Evolutionary conservation across 2,113 vertebrate genomes (phyloP).

Genomic region (Synodontis membranacea): DNA sequence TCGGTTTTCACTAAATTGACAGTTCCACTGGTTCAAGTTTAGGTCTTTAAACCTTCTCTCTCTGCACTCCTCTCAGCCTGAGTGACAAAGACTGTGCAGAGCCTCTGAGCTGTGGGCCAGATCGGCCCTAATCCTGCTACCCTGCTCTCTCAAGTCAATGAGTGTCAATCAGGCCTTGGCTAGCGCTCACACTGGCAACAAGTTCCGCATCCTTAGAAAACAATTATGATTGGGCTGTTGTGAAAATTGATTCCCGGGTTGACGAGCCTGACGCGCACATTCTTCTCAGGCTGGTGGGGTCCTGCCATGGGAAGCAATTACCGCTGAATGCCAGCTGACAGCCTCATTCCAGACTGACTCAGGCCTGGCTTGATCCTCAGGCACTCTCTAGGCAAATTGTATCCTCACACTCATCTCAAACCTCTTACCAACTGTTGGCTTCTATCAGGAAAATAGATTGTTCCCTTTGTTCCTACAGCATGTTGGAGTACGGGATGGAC

Average conservation of each 20-base stretch:
- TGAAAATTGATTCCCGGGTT: slow-evolving; percentile 88
- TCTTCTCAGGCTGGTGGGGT: slow-evolving; percentile 84
- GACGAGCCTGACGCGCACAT: slow-evolving; percentile 73
- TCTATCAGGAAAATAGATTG: slow-evolving; percentile 88
- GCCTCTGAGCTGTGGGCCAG: slow-evolving; percentile 35
- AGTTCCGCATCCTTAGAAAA: slow-evolving; percentile 82
- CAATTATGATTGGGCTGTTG: slow-evolving; percentile 87
- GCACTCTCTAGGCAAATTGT: slow-evolving; percentile 98
- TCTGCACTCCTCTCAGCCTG: slow-evolving; percentile 38
- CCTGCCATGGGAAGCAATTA: slow-evolving; percentile 99
- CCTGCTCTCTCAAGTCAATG: slow-evolving; percentile 78
- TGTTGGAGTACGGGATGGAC: slow-evolving; percentile 79
- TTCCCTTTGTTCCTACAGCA: slow-evolving; percentile 87
- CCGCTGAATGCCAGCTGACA: slow-evolving; percentile 95
- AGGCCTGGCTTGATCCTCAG: slow-evolving; percentile 86
- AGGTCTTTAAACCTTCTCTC: slow-evolving; percentile 39
- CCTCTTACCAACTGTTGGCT: slow-evolving; percentile 88
- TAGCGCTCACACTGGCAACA: slow-evolving; percentile 82
- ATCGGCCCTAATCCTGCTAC: slow-evolving; percentile 40
- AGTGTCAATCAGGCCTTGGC: slow-evolving; percentile 86
- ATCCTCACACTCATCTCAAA: slow-evolving; percentile 92
- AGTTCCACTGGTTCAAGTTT: slow-evolving; percentile 29
- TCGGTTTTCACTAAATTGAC: slow-evolving; percentile 23
- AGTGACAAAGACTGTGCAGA: slow-evolving; percentile 51
- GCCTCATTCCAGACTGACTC: slow-evolving; percentile 86